Percentiles rank a stretch among this genome's conserved stretches.
phyloP scores from a whole-genome alignment of 2,888 invertebrate genomes.

The Drosophila colorata region DNA sequence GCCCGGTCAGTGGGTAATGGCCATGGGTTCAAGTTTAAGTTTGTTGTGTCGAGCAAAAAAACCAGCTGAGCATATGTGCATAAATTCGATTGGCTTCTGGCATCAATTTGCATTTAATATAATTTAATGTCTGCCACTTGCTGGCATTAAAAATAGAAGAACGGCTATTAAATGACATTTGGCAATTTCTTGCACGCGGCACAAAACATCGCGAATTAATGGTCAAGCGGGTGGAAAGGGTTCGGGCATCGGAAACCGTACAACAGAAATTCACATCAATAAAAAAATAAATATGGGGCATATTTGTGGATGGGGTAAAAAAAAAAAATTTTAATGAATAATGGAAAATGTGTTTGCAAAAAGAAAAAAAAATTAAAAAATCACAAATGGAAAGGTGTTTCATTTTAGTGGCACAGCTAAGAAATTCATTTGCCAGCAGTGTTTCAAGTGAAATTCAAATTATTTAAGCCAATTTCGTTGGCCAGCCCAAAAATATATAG shows the following conservation, averaged over 20 bases:
- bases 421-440: slow-evolving; percentile 49
- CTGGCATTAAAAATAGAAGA: slow-evolving; percentile 37
- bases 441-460: slow-evolving; percentile 62
- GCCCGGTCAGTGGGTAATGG: slow-evolving; percentile 1
- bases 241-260: neutral
- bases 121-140: neutral
- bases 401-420: slow-evolving; percentile 63
- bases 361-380: slow-evolving; percentile 7
- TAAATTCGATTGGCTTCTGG: too few species aligned
- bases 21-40: slow-evolving; percentile 74
- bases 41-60: slow-evolving; percentile 26
- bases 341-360: slow-evolving; percentile 27
- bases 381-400: slow-evolving; percentile 67
- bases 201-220: slow-evolving; percentile 46
- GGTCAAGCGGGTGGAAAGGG: slow-evolving; percentile 6
- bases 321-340: slow-evolving; percentile 22
- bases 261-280: slow-evolving; percentile 42
- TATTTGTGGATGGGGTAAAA: slow-evolving; percentile 9
- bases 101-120: slow-evolving; percentile 9
- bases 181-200: slow-evolving; percentile 61
- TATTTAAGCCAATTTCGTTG: slow-evolving; percentile 51
- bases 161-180: slow-evolving; percentile 48
- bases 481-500: slow-evolving; percentile 34
- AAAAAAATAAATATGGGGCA: slow-evolving; percentile 35
- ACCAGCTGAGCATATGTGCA: neutral